Evolutionary conservation across 2,797 vertebrate genomes (phyloP).

Genomic region (Danio albolineatus): DNA sequence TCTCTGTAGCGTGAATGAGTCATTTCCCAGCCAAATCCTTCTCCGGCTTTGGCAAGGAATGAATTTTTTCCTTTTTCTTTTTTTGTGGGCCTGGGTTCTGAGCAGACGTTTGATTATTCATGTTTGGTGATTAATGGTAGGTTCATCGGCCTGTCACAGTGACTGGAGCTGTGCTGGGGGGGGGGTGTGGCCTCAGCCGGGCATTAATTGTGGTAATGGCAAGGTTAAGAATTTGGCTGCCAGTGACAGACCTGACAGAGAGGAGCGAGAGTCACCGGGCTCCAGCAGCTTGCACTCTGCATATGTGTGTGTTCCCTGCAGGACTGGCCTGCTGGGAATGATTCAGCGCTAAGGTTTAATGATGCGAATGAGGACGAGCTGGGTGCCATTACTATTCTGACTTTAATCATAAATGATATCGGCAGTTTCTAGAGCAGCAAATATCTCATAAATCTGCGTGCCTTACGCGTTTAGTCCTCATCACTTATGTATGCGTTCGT

Average conservation of each 20-base stretch:
- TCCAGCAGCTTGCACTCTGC: constrained; percentile 33
- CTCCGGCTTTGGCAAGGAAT: constrained; percentile 49
- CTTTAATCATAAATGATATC: constrained; percentile 41
- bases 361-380: constrained; percentile 22
- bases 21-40: constrained; percentile 56
- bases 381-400: constrained; percentile 33
- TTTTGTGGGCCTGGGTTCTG: constrained; percentile 40
- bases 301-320: constrained; percentile 34
- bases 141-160: constrained; percentile 21
- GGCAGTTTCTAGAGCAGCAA: constrained; percentile 26
- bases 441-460: constrained; percentile 25
- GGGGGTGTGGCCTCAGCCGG: constrained; percentile 35
- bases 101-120: constrained; percentile 55
- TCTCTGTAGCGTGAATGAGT: constrained; percentile 53
- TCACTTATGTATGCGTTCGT: constrained; percentile 28
- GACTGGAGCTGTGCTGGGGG: constrained; percentile 13
- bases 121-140: constrained; percentile 42
- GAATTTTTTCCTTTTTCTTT: too few species aligned
- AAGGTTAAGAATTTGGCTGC: constrained; percentile 48
- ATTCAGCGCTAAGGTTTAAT: constrained; percentile 54
- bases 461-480: constrained; percentile 20
- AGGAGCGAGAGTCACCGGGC: constrained; percentile 15
- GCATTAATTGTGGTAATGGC: constrained; percentile 52
- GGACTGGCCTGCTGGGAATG: constrained; percentile 38
- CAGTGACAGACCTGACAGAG: constrained; percentile 40